Percentiles rank a stretch among this genome's conserved stretches.
Conservation (phyloP, 2,888 invertebrate genomes). For the Diplolepis rosae region DNA sequence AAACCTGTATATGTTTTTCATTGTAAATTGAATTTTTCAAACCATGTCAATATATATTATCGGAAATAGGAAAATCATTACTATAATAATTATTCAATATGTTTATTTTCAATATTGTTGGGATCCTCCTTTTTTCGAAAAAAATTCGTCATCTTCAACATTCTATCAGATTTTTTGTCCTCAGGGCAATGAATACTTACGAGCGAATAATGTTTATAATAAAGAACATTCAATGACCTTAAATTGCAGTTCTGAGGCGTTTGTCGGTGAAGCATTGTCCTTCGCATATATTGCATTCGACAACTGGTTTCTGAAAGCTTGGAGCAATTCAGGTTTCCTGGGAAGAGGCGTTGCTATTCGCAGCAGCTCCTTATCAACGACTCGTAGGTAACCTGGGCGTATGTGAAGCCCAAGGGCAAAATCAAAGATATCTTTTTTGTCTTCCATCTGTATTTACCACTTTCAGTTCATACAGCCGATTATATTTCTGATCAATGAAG, state of each 20-base stretch:
- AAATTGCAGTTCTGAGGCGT: background rate
- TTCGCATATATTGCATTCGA: constrained; percentile 18
- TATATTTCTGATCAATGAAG: no score
- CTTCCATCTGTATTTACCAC: no score
- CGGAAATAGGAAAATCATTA: no score
- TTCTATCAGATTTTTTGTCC: background rate
- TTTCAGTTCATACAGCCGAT: no score
- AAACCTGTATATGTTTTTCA: no score
- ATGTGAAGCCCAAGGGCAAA: constrained; percentile 43
- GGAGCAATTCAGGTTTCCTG: constrained; percentile 34
- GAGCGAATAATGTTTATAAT: background rate
- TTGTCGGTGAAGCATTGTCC: constrained; percentile 21
- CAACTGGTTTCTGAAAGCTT: constrained; percentile 36
- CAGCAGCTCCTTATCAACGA: constrained; percentile 51
- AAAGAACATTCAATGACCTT: background rate
- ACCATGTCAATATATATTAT: no score
- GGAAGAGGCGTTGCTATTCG: constrained; percentile 40
- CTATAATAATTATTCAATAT: no score
- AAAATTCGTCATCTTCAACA: no score
- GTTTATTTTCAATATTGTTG: no score
- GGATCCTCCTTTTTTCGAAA: no score
- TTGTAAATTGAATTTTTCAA: no score
- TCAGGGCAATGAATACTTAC: background rate
- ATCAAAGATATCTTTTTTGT: no score
- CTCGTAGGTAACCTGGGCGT: constrained; percentile 45